phyloP scores from a whole-genome alignment of 1,140 invertebrate species.

The Dendrolimus kikuchii region DNA sequence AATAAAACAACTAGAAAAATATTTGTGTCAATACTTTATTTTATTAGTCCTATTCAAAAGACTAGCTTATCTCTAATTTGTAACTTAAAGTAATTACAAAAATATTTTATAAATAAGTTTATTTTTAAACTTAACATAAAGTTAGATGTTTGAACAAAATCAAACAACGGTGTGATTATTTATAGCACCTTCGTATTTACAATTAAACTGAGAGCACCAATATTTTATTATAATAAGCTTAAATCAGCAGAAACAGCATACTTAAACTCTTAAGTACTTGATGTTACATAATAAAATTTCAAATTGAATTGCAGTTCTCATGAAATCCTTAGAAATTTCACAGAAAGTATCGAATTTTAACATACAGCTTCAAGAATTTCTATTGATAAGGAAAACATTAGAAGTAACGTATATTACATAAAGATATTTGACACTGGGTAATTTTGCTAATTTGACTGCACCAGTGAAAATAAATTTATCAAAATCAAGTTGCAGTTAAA shows the following conservation, averaged over 20 bases:
- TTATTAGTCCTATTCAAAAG: constrained; percentile 44
- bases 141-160: constrained; percentile 13
- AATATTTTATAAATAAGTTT: constrained; percentile 59
- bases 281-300: too few species aligned
- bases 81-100: constrained; percentile 47
- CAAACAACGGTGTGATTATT: constrained; percentile 11
- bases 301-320: too few species aligned
- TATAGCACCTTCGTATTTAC: constrained; percentile 15
- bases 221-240: neutral
- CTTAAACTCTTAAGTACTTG: too few species aligned
- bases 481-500: neutral
- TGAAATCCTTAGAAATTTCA: too few species aligned
- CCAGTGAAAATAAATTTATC: neutral
- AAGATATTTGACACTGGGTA: too few species aligned
- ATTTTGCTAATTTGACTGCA: too few species aligned
- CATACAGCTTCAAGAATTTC: too few species aligned
- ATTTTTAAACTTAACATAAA: constrained; percentile 32
- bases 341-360: too few species aligned
- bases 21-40: constrained; percentile 9
- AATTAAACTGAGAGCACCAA: neutral
- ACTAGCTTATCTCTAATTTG: constrained; percentile 70
- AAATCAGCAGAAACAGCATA: too few species aligned
- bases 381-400: too few species aligned
- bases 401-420: too few species aligned
- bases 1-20: too few species aligned